Base-by-base conservation (phyloP, 1,140 invertebrate species). In the Chlorops oryzae region DNA sequence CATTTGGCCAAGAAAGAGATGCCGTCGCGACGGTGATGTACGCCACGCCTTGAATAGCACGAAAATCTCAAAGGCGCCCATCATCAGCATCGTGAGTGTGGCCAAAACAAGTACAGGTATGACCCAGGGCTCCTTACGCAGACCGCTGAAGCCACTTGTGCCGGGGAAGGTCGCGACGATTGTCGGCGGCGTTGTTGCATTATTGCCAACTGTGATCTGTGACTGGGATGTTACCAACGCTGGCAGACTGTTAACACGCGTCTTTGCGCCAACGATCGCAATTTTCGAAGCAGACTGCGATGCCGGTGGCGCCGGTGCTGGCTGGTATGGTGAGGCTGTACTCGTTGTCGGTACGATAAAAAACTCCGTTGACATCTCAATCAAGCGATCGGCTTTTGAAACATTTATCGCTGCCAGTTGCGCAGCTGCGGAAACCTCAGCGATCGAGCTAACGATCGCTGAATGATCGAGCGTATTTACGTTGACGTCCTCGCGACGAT, bases 1-100 rank as follows among this genome's bases (percentile, higher is more conserved):
- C 67, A 91, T 87, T 72, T 96, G 92, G 15, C 92, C 92, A 17
- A 96, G 78, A 65, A 96, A 92, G 41, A 96, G 78, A 65, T 95
- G 90, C 6, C 90, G 79, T 39, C 90, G 81, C 59, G 84, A 88
- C 0, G 88, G 88, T 2, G 84, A 84, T n/a, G 87, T 87, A 20
- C 85, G 81, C 72, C 85, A 83, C 18, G 91, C 85, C 71, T 90
- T 90, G 72, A 89, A 89, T 48, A 95, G 75, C n/a, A 94, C 87
- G 63, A 91, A 93, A 47, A 88, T 81, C 74, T 94, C 91, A 62
- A 94, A 93, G 17, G 83, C 80, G 13, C 83, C 78, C 69, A 94
- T 90, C 54, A 87, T 78, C 1, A 88, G 68, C 79, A 93, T 87
- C 40, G 86, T 85, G 18, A 88, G 77, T 10, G 84, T 83, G 38